A percentile compares a stretch with the other conserved stretches of the same genome.
Conservation (phyloP, 2,113 vertebrate species). For the Peromyscus leucopus region DNA sequence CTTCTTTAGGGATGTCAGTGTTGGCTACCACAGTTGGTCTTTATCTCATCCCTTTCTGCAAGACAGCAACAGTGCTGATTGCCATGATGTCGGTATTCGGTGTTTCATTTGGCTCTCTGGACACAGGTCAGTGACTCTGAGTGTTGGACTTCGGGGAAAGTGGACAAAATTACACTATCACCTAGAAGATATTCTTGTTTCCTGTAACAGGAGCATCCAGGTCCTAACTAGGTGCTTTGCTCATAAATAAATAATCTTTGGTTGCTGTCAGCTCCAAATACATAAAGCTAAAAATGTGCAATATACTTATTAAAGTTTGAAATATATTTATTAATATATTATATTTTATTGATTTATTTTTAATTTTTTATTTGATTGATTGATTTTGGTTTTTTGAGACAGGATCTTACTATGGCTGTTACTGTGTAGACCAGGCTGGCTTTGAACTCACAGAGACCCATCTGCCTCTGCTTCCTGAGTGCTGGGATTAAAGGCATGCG, state of each 20-base stretch:
- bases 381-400: no score
- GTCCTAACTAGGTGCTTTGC: background rate
- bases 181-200: background rate
- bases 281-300: background rate
- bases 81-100: constrained; percentile 92
- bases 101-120: constrained; percentile 92
- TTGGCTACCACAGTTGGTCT: constrained; percentile 91
- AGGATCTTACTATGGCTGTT: no score
- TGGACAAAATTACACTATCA: background rate
- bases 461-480: no score
- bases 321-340: background rate
- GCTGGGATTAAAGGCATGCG: no score
- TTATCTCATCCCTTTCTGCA: constrained; percentile 93
- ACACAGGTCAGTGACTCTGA: constrained; percentile 90
- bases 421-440: no score
- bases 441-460: no score
- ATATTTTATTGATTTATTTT: background rate
- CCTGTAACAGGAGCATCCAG: background rate
- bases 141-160: background rate
- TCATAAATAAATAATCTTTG: background rate
- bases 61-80: constrained; percentile 88
- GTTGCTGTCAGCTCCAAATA: background rate
- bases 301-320: background rate
- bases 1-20: constrained; percentile 87
- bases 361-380: no score